Percentiles rank a stretch among this genome's conserved stretches.
These are phyloP conservation scores for Eupristina koningsbergeri DNA, from an alignment of 1,140 invertebrate species.

Conservation along the genomic window DNA sequence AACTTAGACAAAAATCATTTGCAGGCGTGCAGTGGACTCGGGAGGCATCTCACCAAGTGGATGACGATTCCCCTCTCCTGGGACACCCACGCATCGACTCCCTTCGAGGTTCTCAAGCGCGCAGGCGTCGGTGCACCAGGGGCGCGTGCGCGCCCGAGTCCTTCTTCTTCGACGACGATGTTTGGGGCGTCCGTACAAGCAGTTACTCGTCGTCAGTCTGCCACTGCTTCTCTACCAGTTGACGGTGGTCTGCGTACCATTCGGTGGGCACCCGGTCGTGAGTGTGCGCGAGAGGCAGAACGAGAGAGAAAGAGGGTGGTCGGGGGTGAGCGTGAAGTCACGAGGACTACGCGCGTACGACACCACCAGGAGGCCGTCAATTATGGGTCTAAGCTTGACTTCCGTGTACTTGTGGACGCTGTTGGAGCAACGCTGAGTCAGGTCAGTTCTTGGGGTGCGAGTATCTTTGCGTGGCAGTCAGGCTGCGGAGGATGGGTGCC, in stretches of 20 bases:
- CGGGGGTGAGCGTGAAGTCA: neutral
- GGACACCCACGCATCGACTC: neutral
- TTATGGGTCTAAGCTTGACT: neutral
- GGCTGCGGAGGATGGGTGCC: neutral
- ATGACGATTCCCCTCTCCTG: neutral
- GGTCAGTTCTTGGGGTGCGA: neutral
- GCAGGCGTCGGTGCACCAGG: neutral
- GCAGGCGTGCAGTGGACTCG: neutral
- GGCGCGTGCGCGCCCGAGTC: slow-evolving; percentile 10
- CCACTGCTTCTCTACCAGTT: slow-evolving; percentile 21
- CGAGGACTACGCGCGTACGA: neutral
- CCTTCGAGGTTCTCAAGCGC: neutral
- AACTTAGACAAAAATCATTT: too few species aligned
- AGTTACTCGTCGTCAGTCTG: slow-evolving; percentile 17
- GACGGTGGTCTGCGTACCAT: neutral
- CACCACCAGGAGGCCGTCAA: neutral
- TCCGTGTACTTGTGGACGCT: neutral
- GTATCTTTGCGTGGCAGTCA: too few species aligned
- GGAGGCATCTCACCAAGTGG: neutral
- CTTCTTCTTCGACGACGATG: neutral
- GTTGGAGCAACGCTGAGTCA: neutral
- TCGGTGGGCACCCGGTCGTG: neutral
- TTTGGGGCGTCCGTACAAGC: neutral
- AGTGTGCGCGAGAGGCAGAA: neutral
- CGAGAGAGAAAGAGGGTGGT: neutral